These are phyloP conservation scores for Tiphia femorata DNA, from an alignment of 2,888 invertebrate species.

Conservation along the genomic window DNA sequence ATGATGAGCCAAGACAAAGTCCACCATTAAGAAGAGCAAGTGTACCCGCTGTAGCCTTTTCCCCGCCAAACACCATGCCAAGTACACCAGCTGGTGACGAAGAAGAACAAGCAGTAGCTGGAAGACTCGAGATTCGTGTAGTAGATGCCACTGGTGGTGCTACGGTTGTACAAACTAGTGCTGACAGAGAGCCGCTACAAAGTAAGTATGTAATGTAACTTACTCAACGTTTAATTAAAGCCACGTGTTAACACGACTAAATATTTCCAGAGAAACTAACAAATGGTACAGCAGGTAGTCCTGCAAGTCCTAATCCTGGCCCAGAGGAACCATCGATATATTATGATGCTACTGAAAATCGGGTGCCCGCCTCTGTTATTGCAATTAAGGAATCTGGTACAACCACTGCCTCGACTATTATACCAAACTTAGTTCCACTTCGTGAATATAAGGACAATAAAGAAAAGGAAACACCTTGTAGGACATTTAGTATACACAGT, in stretches of 20 bases:
- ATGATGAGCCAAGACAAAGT: slow-evolving; percentile 61
- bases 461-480: slow-evolving; percentile 55
- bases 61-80: slow-evolving; percentile 42
- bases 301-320: slow-evolving; percentile 72
- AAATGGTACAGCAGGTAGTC: slow-evolving; percentile 64
- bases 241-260: no score
- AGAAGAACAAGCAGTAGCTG: slow-evolving; percentile 77
- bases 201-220: slow-evolving; percentile 51
- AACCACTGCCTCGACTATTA: slow-evolving; percentile 46
- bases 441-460: slow-evolving; percentile 59
- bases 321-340: slow-evolving; percentile 83
- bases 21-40: slow-evolving; percentile 60
- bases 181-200: slow-evolving; percentile 64
- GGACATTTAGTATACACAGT: slow-evolving; percentile 70
- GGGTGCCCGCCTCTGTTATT: slow-evolving; percentile 51
- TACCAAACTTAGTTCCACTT: slow-evolving; percentile 46
- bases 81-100: slow-evolving; percentile 63
- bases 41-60: slow-evolving; percentile 63
- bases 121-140: slow-evolving; percentile 86
- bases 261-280: slow-evolving; percentile 59
- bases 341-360: slow-evolving; percentile 84
- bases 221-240: background rate
- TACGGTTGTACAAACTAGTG: slow-evolving; percentile 64
- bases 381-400: slow-evolving; percentile 53
- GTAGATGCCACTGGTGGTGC: slow-evolving; percentile 64